Evolutionary conservation across 2,797 vertebrate species (phyloP).

Genomic region (Taenioides sp.): DNA sequence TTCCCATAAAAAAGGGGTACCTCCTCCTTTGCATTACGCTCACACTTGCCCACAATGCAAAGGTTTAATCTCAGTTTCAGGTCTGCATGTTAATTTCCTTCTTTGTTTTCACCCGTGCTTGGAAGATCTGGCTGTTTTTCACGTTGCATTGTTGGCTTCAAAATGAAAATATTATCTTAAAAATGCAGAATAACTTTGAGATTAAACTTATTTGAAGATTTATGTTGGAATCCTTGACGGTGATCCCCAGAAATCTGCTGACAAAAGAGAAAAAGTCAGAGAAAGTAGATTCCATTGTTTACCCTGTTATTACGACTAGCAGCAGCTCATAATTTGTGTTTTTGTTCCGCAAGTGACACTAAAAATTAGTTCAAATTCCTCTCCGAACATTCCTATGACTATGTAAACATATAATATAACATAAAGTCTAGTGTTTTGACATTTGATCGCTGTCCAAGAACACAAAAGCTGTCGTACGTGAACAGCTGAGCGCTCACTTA

Average conservation of each 20-base stretch:
- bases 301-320: background rate
- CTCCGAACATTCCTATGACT: background rate
- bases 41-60: background rate
- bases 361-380: background rate
- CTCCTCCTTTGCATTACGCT: slow-evolving; percentile 3
- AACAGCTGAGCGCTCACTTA: slow-evolving; percentile 23
- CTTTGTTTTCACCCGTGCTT: background rate
- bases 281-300: background rate
- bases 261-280: background rate
- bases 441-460: background rate
- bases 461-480: background rate
- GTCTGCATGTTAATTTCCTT: slow-evolving; percentile 25
- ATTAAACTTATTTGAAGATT: background rate
- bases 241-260: slow-evolving; percentile 20
- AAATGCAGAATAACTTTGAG: background rate
- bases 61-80: background rate
- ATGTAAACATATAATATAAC: background rate
- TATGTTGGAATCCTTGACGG: background rate
- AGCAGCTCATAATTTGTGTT: background rate
- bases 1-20: slow-evolving; percentile 1
- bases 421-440: background rate
- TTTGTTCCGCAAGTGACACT: background rate
- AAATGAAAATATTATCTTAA: background rate
- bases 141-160: background rate
- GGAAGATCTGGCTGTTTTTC: background rate